Evolutionary conservation across 2,797 vertebrate genomes (phyloP), one percentile per base, ranked within the genome.

Genomic region (Perodicticus potto): DNA sequence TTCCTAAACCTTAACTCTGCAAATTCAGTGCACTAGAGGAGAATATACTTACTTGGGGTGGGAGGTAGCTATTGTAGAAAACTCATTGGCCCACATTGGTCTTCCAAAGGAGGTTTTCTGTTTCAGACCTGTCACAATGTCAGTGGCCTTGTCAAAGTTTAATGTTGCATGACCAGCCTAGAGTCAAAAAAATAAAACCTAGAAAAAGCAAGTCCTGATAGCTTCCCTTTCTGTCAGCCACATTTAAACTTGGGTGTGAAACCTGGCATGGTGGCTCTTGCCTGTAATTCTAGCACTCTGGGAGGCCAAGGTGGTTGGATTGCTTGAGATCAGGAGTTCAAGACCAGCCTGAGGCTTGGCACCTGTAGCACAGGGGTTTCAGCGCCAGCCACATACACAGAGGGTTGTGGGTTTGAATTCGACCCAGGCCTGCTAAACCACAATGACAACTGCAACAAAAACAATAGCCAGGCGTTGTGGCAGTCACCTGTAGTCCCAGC

Each of bases 91-190:
- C 99, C 99, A 99, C 98, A 98, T 98, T 43, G 99, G 99, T 97
- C 99, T 97, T 76, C 99, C 99, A 0, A 99, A 99, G 92, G 98
- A 98, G 43, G 99, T 99, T 98, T 99, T 99, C 97, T 99, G 99
- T 97, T 98, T 99, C 97, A 99, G 98, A 37, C 99, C 99, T 0
- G 99, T 99, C 97, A 99, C 98, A 0, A 99, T 98, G 72, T 99
- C 99, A 0, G 93, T 99, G 69, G 99, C 98, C 0, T 98, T 97
- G 89, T 99, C 99, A 0, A 99, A 99, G 97, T 98, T 98, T 53
- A 99, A 97, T 1, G 97, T 98, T 74, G 98, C 98, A 0, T 99
- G 99, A 94, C 97, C 97, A 63, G 98, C 98, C 99, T 99, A 97
- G 55, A 89, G 40, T 49, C 70, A 95, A 73, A 97, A 53, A 89